Percentiles rank a stretch among this genome's conserved stretches.
Evolutionary conservation across 1,140 invertebrate genomes (phyloP).

Genomic region (Diorhabda elongata): DNA sequence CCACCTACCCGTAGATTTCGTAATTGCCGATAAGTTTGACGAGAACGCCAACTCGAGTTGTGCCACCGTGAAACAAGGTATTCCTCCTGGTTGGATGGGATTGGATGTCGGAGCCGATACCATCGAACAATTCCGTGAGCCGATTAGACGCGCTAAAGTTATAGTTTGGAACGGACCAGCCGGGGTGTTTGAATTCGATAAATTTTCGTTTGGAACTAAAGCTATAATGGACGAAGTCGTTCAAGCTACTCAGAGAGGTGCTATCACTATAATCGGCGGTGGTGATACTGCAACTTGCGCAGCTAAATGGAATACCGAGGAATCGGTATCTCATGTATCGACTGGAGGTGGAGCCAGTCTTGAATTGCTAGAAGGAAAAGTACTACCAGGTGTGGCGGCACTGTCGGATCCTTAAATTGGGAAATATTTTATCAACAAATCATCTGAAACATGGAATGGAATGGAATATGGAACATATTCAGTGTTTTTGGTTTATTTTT

Average conservation of each 20-base stretch:
- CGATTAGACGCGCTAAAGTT: constrained; percentile 83
- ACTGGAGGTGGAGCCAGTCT: constrained; percentile 98
- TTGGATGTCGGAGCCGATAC: constrained; percentile 91
- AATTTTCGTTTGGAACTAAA: constrained; percentile 90
- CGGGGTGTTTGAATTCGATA: constrained; percentile 96
- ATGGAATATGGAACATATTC: no score
- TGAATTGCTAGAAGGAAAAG: constrained; percentile 92
- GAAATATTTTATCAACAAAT: no score
- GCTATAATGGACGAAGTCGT: constrained; percentile 93
- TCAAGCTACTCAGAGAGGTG: constrained; percentile 72
- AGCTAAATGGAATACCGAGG: constrained; percentile 93
- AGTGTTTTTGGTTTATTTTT: no score
- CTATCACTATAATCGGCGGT: constrained; percentile 87
- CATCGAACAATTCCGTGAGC: constrained; percentile 71
- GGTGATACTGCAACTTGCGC: constrained; percentile 98
- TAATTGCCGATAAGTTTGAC: constrained; percentile 93
- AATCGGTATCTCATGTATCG: constrained; percentile 96
- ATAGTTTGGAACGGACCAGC: constrained; percentile 99
- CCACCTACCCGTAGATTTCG: constrained; percentile 93
- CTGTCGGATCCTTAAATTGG: constrained; percentile 60
- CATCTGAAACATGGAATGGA: no score
- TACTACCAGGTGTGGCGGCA: constrained; percentile 87
- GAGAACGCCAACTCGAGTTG: constrained; percentile 79
- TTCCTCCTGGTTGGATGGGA: constrained; percentile 90
- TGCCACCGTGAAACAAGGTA: constrained; percentile 78